Percentiles rank a stretch among this genome's conserved stretches.
These are phyloP conservation scores for Pogonocichla stellata DNA, from an alignment of 2,113 vertebrate species.

Conservation along the genomic window DNA sequence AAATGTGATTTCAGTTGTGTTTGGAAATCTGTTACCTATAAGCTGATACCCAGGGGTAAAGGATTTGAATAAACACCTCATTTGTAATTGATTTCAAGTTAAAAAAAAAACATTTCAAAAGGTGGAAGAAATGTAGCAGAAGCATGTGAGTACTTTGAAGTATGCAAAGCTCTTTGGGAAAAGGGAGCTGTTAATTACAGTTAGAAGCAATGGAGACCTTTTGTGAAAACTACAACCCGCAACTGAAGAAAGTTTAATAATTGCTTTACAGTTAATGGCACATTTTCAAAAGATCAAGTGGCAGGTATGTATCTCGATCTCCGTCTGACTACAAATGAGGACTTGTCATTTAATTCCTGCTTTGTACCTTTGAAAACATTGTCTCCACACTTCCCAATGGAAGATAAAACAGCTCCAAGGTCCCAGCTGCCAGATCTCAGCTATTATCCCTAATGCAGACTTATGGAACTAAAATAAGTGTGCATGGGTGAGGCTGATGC, in stretches of 20 bases:
- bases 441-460: background rate
- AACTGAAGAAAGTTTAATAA: background rate
- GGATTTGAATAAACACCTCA: background rate
- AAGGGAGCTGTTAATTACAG: background rate
- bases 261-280: background rate
- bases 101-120: background rate
- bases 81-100: constrained; percentile 1
- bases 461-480: background rate
- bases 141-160: background rate
- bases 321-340: background rate
- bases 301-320: background rate
- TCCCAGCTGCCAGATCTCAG: background rate
- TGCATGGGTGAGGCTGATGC: background rate
- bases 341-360: background rate
- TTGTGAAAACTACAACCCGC: background rate
- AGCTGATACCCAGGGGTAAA: background rate
- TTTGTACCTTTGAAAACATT: background rate
- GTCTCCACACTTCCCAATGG: background rate
- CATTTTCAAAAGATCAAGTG: background rate
- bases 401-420: background rate
- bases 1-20: background rate
- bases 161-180: background rate
- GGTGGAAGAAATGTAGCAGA: background rate
- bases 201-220: background rate
- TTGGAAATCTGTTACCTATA: background rate